These are phyloP conservation scores for Holacanthus passer DNA, from an alignment of 2,113 vertebrate genomes.

Conservation along the genomic window DNA sequence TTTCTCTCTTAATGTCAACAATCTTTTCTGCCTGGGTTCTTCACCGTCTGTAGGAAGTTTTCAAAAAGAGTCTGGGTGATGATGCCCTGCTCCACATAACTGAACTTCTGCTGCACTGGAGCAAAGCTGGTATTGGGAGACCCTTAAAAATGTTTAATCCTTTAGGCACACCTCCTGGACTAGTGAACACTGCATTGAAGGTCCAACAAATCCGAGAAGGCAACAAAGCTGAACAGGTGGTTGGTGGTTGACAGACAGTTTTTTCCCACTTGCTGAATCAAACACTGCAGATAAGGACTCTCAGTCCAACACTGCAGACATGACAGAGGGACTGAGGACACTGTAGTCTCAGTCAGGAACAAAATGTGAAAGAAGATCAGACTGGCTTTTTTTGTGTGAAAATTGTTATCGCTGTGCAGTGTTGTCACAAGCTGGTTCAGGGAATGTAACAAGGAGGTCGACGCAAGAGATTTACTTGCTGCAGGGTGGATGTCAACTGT, in stretches of 20 bases:
- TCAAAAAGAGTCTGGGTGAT: too few relatives aligned
- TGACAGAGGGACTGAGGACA: neutral
- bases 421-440: neutral
- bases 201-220: too few relatives aligned
- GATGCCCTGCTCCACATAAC: too few relatives aligned
- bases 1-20: too few relatives aligned
- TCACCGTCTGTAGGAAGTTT: too few relatives aligned
- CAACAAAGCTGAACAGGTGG: conserved; percentile 36
- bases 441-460: neutral
- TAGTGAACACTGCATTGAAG: neutral
- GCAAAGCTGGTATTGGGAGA: neutral
- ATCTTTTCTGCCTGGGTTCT: too few relatives aligned
- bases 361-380: conserved; percentile 14
- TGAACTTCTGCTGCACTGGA: too few relatives aligned
- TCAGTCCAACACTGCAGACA: conserved; percentile 14
- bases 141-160: neutral
- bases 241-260: neutral
- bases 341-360: conserved; percentile 11
- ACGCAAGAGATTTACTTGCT: neutral
- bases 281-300: conserved; percentile 20
- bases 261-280: conserved; percentile 19
- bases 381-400: neutral
- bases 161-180: neutral
- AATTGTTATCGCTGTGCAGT: neutral
- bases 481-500: too few relatives aligned